Evolutionary conservation across 2,113 vertebrate species (phyloP).

Genomic region (Callithrix jacchus): DNA sequence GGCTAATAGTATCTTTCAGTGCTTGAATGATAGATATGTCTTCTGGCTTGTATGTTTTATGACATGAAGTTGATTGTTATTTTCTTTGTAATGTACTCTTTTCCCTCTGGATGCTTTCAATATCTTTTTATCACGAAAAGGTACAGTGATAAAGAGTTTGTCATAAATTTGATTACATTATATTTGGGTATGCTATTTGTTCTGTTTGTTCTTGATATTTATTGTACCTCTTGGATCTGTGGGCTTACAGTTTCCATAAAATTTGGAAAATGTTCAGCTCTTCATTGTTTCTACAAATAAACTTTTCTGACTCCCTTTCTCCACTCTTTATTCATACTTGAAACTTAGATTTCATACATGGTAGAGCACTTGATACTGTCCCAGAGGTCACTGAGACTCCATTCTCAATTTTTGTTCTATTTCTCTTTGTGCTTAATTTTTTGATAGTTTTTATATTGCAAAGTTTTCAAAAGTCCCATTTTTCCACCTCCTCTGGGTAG

Average conservation of each 20-base stretch:
- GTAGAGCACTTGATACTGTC: not conserved
- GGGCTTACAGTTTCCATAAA: not conserved
- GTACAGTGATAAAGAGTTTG: not conserved
- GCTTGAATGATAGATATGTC: not conserved
- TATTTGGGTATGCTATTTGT: not conserved
- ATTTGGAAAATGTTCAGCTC: not conserved
- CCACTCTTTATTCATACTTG: not conserved
- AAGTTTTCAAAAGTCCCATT: not conserved
- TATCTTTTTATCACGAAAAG: not conserved
- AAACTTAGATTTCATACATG: not conserved
- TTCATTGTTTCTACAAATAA: not conserved
- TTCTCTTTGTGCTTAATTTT: not conserved
- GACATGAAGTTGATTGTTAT: not conserved
- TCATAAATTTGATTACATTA: not conserved
- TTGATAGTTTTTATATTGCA: not conserved
- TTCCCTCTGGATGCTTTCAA: not conserved
- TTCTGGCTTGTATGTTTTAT: not conserved
- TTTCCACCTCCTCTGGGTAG: not conserved
- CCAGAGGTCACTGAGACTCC: not conserved
- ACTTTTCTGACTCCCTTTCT: not conserved
- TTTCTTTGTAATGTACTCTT: not conserved
- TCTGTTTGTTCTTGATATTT: not conserved
- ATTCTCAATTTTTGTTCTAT: not conserved
- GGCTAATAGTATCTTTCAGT: not conserved
- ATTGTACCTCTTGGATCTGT: not conserved